Conservation (phyloP, 2,113 vertebrate species). For the Sylvilagus bachmani region DNA sequence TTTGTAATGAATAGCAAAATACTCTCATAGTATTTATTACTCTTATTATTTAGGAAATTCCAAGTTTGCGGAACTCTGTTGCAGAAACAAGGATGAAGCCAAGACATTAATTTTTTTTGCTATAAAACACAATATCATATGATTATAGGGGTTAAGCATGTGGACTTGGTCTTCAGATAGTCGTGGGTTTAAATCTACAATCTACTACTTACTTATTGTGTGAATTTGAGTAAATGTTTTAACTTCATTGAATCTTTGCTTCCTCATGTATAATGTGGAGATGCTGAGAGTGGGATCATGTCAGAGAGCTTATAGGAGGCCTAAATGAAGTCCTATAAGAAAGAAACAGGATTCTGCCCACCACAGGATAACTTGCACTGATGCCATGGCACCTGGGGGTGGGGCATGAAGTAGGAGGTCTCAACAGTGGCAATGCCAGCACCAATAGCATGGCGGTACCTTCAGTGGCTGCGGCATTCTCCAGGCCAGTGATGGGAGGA, state of each 20-base stretch:
- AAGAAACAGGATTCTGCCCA: not conserved
- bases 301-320: not conserved
- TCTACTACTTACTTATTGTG: not conserved
- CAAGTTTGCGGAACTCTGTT: not conserved
- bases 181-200: not conserved
- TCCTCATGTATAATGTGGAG: not conserved
- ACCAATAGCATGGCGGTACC: rapidly evolving
- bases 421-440: not conserved
- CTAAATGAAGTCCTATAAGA: not conserved
- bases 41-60: not conserved
- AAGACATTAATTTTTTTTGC: not conserved
- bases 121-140: not conserved
- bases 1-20: not conserved
- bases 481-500: not conserved
- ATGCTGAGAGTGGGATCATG: not conserved
- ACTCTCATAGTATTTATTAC: not conserved
- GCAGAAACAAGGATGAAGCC: not conserved
- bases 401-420: not conserved
- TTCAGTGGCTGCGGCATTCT: not conserved
- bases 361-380: not conserved
- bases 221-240: slow-evolving; percentile 8
- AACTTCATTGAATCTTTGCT: not conserved
- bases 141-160: not conserved
- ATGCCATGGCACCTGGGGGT: rapidly evolving
- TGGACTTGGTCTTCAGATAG: not conserved